phyloP scores from a whole-genome alignment of 2,113 vertebrate genomes.

The Spizaetus ornatus region DNA sequence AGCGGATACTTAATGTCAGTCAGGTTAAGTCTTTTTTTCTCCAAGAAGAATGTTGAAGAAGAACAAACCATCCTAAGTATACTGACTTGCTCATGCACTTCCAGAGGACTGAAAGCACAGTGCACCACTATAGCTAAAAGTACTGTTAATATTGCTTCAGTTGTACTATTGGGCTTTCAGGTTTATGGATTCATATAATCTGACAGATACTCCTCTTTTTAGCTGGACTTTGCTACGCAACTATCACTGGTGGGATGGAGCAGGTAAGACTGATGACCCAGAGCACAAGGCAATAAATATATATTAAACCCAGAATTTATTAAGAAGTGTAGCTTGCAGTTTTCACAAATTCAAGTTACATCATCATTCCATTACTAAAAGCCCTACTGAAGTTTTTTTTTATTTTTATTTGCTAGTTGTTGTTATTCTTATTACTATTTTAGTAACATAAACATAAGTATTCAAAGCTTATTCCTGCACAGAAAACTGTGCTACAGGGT shows the following conservation, averaged over 20 bases:
- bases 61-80: not conserved
- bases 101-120: not conserved
- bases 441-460: not conserved
- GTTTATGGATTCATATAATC: not conserved
- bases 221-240: not conserved
- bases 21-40: not conserved
- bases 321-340: not conserved
- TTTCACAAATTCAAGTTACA: not conserved
- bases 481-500: not conserved
- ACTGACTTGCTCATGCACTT: not conserved
- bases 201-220: not conserved
- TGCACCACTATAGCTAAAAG: not conserved
- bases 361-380: not conserved
- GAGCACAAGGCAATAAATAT: not conserved
- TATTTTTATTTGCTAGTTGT: not conserved
- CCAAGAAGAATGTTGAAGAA: not conserved
- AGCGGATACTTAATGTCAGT: conserved; percentile 40
- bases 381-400: not conserved
- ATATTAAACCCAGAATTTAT: not conserved
- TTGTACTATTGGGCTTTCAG: not conserved
- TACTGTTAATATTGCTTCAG: not conserved
- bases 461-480: not conserved
- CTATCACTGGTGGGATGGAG: not conserved
- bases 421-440: not conserved
- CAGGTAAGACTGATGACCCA: not conserved